Base-by-base conservation (phyloP, 2,888 invertebrate species). In the Drosophila melanosoma region DNA sequence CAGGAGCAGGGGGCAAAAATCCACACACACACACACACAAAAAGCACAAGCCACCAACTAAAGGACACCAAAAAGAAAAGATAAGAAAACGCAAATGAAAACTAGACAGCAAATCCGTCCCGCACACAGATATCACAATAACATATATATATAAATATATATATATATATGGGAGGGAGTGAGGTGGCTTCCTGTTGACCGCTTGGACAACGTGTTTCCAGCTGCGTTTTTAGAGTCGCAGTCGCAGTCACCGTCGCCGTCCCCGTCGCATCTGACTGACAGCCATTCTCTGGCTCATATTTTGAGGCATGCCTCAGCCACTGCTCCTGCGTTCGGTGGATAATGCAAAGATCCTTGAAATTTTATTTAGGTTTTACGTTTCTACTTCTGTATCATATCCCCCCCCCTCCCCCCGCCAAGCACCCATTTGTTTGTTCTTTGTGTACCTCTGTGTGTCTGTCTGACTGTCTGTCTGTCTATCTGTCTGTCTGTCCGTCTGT, bases 261-360 rank as follows among this genome's bases (percentile, higher is more conserved):
- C 51, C 15, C 36, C 17, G 15, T 29, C 29, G 52, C 45, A 57
- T 59, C 33, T 40, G 42, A 35, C 51, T 29, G 11, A 33, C 54
- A 23, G 8, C 15, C 45, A 45, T 23, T 54, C 26, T n/a, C 26
- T 49, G 36, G 36, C 36, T 26, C 40, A 38, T 52, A 59, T 67
- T 63, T 36, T 56, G 59, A n/a, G 48, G 6, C 49, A 26, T 35
- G 23, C 49, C 49, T 33, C 17, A n/a, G 26, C n/a, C 35, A 35
- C 23, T 29, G 29, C 49, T 52, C 69, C 57, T 72, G 72, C 81
- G 83, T 76, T 79, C 12, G 36, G 15, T 77, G 74, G 72, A 77
- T 84, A 82, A 84, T 82, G 83, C 85, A 87, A 82, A 87, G 72
- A 79, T 71, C 79, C 80, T 77, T 85, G 62, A 82, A 82, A 85